Percentiles rank a stretch among this genome's conserved stretches.
These are phyloP conservation scores for Trachelus tabidus DNA, from an alignment of 2,888 invertebrate species.

Conservation along the genomic window DNA sequence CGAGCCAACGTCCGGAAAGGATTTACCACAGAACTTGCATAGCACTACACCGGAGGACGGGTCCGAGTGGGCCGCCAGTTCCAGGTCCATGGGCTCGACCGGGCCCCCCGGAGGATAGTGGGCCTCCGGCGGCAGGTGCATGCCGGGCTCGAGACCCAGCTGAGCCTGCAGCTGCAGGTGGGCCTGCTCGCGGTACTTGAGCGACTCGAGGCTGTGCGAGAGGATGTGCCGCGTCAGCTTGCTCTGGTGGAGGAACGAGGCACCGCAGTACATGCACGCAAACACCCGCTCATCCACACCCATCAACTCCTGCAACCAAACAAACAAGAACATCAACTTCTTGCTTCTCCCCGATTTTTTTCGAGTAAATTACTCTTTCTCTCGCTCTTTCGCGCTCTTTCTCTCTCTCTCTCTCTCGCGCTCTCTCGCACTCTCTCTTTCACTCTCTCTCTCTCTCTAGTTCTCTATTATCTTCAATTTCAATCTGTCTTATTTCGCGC, in stretches of 20 bases:
- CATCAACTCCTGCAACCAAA: slow-evolving; percentile 92
- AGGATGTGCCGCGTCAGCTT: slow-evolving; percentile 90
- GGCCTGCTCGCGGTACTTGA: slow-evolving; percentile 84
- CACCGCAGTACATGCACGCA: slow-evolving; percentile 91
- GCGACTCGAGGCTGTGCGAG: slow-evolving; percentile 87
- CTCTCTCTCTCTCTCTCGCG: slow-evolving; percentile 67
- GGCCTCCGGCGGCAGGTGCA: slow-evolving; percentile 62
- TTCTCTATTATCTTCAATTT: slow-evolving; percentile 9
- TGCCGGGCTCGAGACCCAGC: slow-evolving; percentile 62
- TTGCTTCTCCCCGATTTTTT: slow-evolving; percentile 68
- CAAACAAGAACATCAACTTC: slow-evolving; percentile 90
- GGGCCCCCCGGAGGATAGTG: slow-evolving; percentile 63
- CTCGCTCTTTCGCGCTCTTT: slow-evolving; percentile 54
- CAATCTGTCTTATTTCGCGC: slow-evolving; percentile 1
- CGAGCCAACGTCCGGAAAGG: slow-evolving; percentile 90
- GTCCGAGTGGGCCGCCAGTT: slow-evolving; percentile 73
- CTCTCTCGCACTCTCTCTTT: slow-evolving; percentile 37
- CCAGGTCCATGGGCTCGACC: slow-evolving; percentile 72
- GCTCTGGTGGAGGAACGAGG: slow-evolving; percentile 89
- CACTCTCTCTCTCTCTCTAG: not conserved
- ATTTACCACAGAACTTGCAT: slow-evolving; percentile 93
- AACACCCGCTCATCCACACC: slow-evolving; percentile 78
- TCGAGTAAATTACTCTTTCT: not conserved
- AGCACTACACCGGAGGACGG: slow-evolving; percentile 81
- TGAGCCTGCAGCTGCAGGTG: slow-evolving; percentile 69